Percentiles rank a stretch among this genome's conserved stretches.
Evolutionary conservation across 1,140 invertebrate genomes (phyloP).

Genomic region (Temnothorax curvispinosus): DNA sequence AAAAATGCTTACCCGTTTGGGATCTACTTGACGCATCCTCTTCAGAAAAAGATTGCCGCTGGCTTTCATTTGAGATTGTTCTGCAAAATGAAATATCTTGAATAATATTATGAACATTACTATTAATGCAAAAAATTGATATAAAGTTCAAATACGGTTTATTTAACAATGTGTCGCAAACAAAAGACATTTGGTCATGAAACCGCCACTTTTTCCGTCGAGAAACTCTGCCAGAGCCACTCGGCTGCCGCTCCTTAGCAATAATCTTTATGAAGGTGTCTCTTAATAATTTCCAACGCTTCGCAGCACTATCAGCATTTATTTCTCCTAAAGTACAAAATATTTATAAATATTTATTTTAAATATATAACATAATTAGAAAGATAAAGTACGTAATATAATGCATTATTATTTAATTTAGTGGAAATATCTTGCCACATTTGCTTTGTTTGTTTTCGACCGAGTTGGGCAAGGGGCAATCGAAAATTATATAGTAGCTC

Average conservation of each 20-base stretch:
- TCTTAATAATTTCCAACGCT: too few relatives aligned
- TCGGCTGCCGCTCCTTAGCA: background rate
- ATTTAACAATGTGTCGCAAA: conserved; percentile 1
- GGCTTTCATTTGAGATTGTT: conserved; percentile 10
- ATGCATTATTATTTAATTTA: too few relatives aligned
- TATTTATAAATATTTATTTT: too few relatives aligned
- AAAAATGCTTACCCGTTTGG: background rate
- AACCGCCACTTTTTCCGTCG: background rate
- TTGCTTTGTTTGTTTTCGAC: too few relatives aligned
- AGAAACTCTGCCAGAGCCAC: background rate
- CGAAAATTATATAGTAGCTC: too few relatives aligned
- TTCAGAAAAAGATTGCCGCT: background rate
- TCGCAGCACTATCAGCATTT: too few relatives aligned
- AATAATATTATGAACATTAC: conserved; percentile 1
- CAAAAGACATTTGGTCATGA: background rate
- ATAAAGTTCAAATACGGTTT: background rate
- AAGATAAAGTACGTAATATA: too few relatives aligned
- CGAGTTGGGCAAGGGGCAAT: too few relatives aligned
- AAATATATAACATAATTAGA: too few relatives aligned
- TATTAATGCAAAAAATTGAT: background rate
- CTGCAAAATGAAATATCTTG: conserved; percentile 9
- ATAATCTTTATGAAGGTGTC: background rate
- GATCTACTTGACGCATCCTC: background rate
- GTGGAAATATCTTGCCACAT: too few relatives aligned
- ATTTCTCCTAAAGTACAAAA: too few relatives aligned